Evolutionary conservation across 2,888 invertebrate genomes (phyloP), one percentile per base, ranked within the genome.

Genomic region (Lingula anatina): DNA sequence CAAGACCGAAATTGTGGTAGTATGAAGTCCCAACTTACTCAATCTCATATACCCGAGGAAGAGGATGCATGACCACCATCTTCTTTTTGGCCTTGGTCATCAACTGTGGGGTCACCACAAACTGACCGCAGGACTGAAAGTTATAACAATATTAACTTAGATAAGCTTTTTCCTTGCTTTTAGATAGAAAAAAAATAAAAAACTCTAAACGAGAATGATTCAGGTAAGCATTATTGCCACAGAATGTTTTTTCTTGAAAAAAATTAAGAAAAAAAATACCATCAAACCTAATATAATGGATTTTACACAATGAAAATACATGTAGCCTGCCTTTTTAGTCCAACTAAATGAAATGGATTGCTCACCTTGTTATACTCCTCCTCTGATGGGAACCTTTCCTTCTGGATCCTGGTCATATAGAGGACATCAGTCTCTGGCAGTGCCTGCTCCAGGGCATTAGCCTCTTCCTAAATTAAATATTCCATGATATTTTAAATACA

Each of bases 401-500:
- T 84, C 76, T 99, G 99, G 64, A 99, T 94, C 61, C 99, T 84
- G 0, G 99, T 99, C 89, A 99, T 92, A 73, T 99, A 99, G 27
- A 99, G 80, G 1, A 99, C 96, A 78, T 99, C 97, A 0, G 96
- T 96, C 54, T 90, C 91, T 0, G 87, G 86, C 28, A 99, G 79
- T 2, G 90, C 93, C 51, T 88, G 86, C 74, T 95, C 91, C 56
- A 99, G 80, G 26, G 64, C 63, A 1, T 56, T 55, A 60, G 70
- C 77, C 43, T 71, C 70, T 48, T 69, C 70, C 70, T 77, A 62
- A 7, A 50, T 47, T 18, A 36, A 20, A 44, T 20, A 50, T 23
- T 44, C 3, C 18, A 44, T 15, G 35, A 9, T 31, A 31, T 31
- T n/a, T n/a, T n/a, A n/a, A n/a, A n/a, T n/a, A n/a, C n/a, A n/a